Evolutionary conservation across 2,888 invertebrate genomes (phyloP).

Genomic region (Oxycera nigricornis): DNA sequence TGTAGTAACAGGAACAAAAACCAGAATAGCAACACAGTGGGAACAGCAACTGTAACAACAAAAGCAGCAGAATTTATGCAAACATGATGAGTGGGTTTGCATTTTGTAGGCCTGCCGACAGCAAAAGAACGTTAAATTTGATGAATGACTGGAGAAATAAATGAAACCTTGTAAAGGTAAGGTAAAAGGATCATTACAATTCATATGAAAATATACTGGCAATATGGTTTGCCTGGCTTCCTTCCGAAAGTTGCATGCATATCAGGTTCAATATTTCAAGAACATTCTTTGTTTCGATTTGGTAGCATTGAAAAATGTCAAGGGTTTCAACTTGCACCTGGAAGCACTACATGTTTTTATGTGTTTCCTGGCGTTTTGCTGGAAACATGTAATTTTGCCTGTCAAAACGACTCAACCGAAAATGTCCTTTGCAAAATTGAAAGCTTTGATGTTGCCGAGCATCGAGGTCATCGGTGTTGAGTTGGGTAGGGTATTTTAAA

Average conservation of each 20-base stretch:
- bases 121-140: background rate
- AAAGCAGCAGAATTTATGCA: background rate
- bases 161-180: too few species aligned
- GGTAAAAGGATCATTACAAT: slow-evolving; percentile 18
- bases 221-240: background rate
- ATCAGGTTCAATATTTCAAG: too few species aligned
- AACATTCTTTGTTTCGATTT: slow-evolving; percentile 4
- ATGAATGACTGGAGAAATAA: background rate
- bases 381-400: too few species aligned
- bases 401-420: too few species aligned
- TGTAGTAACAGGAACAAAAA: too few species aligned
- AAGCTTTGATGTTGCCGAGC: too few species aligned
- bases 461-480: too few species aligned
- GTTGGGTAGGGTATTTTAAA: too few species aligned
- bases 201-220: slow-evolving; percentile 12
- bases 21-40: background rate
- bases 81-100: slow-evolving; percentile 11
- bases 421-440: too few species aligned
- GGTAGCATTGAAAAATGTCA: slow-evolving; percentile 9
- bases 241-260: too few species aligned
- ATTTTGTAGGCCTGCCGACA: too few species aligned
- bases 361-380: too few species aligned
- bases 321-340: background rate
- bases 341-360: background rate
- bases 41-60: background rate